Evolutionary conservation across 2,888 invertebrate genomes (phyloP).

Genomic region (Taphrorychus bicolor): DNA sequence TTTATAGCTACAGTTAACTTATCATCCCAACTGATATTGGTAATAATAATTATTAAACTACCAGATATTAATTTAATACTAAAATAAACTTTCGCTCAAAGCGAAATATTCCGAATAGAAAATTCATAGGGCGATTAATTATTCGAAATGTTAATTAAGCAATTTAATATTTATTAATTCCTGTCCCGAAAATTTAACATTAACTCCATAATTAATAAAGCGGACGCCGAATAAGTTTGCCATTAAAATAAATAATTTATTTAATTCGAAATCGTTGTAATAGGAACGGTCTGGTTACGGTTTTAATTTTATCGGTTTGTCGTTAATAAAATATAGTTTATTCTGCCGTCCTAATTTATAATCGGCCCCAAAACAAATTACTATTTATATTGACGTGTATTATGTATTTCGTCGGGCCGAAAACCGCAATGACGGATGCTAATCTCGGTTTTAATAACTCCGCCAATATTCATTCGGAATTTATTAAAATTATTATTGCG

Average conservation of each 20-base stretch:
- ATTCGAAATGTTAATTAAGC: conserved; percentile 20
- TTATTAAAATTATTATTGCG: neutral
- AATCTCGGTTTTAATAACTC: conserved; percentile 23
- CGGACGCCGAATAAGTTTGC: conserved; percentile 10
- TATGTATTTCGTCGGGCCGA: conserved; percentile 24
- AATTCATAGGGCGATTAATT: conserved; percentile 5
- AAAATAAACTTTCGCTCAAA: neutral
- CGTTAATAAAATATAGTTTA: conserved; percentile 28
- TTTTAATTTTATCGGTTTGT: conserved; percentile 32
- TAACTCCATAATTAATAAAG: conserved; percentile 22
- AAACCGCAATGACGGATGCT: conserved; percentile 20
- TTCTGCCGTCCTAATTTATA: conserved; percentile 22
- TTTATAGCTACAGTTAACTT: too few species aligned
- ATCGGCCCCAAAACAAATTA: conserved; percentile 29
- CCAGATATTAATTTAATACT: neutral
- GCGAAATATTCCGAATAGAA: neutral
- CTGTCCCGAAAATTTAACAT: conserved; percentile 21
- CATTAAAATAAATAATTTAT: conserved; percentile 30
- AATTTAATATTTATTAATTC: conserved; percentile 25
- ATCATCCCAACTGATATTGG: too few species aligned
- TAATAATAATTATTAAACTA: neutral
- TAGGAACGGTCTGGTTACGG: conserved; percentile 27
- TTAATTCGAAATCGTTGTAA: conserved; percentile 34
- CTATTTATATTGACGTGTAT: conserved; percentile 26
- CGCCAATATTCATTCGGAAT: conserved; percentile 6